Evolutionary conservation across 2,113 vertebrate species (phyloP).

Genomic region (Halcyon senegalensis): DNA sequence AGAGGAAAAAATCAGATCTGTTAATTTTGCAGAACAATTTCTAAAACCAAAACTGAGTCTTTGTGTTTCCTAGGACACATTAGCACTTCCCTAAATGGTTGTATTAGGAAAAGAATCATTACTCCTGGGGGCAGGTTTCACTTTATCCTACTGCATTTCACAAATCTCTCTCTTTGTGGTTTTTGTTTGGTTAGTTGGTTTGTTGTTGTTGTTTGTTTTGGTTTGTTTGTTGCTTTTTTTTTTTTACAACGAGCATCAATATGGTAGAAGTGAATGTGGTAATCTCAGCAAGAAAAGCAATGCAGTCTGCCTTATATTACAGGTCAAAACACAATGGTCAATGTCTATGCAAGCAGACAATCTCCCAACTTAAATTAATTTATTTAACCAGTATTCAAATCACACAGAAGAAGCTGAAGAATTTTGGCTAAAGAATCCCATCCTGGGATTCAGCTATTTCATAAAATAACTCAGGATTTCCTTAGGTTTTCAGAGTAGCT

Average conservation of each 20-base stretch:
- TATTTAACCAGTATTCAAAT: not conserved
- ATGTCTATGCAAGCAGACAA: not conserved
- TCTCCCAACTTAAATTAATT: not conserved
- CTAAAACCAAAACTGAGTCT: not conserved
- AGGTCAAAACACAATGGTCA: not conserved
- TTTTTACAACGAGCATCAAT: not conserved
- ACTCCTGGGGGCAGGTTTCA: not conserved
- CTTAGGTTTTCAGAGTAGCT: not conserved
- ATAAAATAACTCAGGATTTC: not conserved
- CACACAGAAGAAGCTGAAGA: not conserved
- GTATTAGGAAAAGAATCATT: not conserved
- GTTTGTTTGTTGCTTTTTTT: no score
- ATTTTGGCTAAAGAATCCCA: not conserved
- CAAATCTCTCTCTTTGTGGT: not conserved
- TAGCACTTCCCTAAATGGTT: not conserved
- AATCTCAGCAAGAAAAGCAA: not conserved
- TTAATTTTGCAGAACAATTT: not conserved
- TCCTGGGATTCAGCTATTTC: not conserved
- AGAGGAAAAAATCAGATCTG: not conserved
- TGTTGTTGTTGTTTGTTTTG: no score
- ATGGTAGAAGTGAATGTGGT: not conserved
- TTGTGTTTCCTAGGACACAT: slow-evolving; percentile 18
- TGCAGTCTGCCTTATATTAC: not conserved
- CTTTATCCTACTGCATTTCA: not conserved
- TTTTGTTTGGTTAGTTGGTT: no score